Evolutionary conservation across 2,113 vertebrate genomes (phyloP).

Genomic region (Rhombomys opimus): DNA sequence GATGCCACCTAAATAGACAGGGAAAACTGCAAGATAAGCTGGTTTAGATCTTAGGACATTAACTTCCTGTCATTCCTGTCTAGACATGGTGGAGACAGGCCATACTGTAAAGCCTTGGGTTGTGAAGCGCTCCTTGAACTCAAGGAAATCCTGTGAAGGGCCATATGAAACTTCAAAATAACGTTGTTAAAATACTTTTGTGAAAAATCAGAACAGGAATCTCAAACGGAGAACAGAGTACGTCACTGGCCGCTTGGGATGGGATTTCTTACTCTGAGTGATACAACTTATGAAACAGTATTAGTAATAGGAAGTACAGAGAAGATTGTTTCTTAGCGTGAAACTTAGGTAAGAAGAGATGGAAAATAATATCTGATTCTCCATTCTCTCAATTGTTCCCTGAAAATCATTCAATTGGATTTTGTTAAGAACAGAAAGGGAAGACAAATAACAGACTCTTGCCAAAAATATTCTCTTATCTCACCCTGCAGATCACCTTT

Average conservation of each 20-base stretch:
- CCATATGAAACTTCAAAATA: neutral
- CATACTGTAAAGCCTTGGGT: neutral
- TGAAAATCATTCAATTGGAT: neutral
- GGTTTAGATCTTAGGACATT: neutral
- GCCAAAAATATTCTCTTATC: neutral
- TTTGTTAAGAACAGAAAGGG: neutral
- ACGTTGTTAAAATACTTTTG: neutral
- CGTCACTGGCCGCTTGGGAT: neutral
- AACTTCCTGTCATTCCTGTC: neutral
- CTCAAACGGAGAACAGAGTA: neutral
- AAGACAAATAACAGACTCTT: neutral
- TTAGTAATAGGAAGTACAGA: neutral
- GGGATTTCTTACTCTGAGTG: neutral
- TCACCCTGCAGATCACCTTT: neutral
- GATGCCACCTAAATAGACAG: neutral
- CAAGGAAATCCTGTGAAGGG: neutral
- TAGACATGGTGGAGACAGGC: neutral
- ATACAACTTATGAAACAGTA: neutral
- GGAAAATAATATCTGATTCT: neutral
- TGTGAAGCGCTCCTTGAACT: neutral
- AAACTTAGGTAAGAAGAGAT: neutral
- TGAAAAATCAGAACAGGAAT: conserved; percentile 20
- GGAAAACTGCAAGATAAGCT: neutral
- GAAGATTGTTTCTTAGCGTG: neutral
- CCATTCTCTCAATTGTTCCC: neutral